Evolutionary conservation across 2,113 vertebrate species (phyloP).

Genomic region (Brevimyrus niger): DNA sequence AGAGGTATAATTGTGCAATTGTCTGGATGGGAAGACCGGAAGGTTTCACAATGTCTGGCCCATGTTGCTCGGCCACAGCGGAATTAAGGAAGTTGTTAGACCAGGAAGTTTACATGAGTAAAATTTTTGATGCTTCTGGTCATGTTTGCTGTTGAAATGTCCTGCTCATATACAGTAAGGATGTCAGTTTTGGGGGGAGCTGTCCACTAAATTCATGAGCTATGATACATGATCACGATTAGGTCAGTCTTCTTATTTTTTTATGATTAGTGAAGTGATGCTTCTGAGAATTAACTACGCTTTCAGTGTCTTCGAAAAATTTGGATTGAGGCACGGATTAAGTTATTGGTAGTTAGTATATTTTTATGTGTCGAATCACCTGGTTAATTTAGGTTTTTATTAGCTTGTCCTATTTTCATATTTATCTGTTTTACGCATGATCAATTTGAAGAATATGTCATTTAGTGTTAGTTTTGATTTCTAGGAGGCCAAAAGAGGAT

Average conservation of each 20-base stretch:
- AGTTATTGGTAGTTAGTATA: background rate
- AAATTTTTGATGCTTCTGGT: background rate
- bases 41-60: background rate
- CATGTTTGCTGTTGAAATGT: background rate
- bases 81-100: background rate
- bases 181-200: background rate
- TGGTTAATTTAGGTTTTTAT: background rate
- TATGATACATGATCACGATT: too few species aligned
- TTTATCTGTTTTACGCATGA: background rate
- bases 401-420: background rate
- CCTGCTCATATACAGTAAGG: background rate
- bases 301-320: background rate
- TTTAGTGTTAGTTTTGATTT: background rate
- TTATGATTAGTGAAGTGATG: background rate
- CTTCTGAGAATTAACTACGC: background rate
- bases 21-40: background rate
- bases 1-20: background rate
- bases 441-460: background rate
- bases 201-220: too few species aligned
- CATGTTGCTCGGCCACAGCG: background rate
- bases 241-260: background rate
- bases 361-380: background rate
- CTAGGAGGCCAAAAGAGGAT: background rate
- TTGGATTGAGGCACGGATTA: background rate
- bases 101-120: background rate